These are phyloP conservation scores for Ceramica pisi DNA, from an alignment of 2,888 invertebrate genomes.

Conservation along the genomic window DNA sequence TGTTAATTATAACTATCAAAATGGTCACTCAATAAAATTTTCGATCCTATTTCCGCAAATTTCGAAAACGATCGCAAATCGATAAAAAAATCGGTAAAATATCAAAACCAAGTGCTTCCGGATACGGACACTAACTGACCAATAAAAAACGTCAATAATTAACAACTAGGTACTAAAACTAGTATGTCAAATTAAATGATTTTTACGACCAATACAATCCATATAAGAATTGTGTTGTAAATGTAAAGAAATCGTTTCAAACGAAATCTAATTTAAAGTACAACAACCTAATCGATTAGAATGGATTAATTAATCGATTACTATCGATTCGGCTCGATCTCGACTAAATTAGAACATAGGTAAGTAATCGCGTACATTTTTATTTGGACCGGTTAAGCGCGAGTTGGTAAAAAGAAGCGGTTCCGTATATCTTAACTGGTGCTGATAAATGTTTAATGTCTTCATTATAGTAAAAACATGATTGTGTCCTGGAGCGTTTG, in stretches of 20 bases:
- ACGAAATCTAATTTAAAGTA: conserved; percentile 75
- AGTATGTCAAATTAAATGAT: conserved; percentile 61
- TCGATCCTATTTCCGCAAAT: conserved; percentile 57
- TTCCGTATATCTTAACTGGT: conserved; percentile 63
- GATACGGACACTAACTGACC: conserved; percentile 26
- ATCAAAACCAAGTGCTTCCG: conserved; percentile 55
- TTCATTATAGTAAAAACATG: conserved; percentile 60
- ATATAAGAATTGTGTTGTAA: conserved; percentile 65
- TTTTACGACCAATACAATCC: conserved; percentile 56
- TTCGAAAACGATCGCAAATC: conserved; percentile 33
- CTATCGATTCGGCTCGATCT: conserved; percentile 67
- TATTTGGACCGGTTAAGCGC: conserved; percentile 57
- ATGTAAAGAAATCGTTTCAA: conserved; percentile 70
- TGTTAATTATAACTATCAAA: conserved; percentile 31
- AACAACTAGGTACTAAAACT: conserved; percentile 46
- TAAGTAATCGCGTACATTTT: conserved; percentile 70
- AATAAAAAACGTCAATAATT: conserved; percentile 51
- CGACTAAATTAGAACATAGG: conserved; percentile 79
- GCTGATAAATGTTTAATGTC: conserved; percentile 56
- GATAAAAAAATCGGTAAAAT: conserved; percentile 45
- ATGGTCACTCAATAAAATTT: conserved; percentile 14
- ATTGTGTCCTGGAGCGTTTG: conserved; percentile 37
- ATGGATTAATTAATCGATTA: conserved; percentile 77
- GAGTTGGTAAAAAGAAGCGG: conserved; percentile 38
- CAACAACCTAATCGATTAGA: conserved; percentile 79